These are phyloP conservation scores for Ditylenchus weischeri DNA, from an alignment of 2,888 invertebrate species.

Conservation along the genomic window DNA sequence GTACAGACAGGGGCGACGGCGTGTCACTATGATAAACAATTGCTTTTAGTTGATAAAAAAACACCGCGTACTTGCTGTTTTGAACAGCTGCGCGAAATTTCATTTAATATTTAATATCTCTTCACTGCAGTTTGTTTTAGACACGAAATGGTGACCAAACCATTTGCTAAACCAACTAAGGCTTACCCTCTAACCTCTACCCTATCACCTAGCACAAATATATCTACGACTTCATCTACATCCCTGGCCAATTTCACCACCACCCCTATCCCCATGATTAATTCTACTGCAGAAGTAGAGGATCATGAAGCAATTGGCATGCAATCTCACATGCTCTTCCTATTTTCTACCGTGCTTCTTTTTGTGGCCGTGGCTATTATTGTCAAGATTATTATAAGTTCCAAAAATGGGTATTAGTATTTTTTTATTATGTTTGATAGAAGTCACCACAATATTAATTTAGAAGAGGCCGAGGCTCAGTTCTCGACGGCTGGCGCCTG, in stretches of 20 bases:
- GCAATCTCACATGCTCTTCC: slow-evolving; percentile 32
- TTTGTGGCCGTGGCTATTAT: slow-evolving; percentile 41
- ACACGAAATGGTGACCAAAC: not conserved
- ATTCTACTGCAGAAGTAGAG: slow-evolving; percentile 6
- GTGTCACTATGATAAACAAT: too few species aligned
- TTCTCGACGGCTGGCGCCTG: not conserved
- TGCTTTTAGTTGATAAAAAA: too few species aligned
- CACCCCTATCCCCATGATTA: slow-evolving; percentile 6
- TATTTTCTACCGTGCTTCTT: slow-evolving; percentile 43
- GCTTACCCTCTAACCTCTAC: not conserved
- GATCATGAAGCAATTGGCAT: too few species aligned
- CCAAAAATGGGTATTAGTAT: slow-evolving; percentile 37
- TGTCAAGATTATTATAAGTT: slow-evolving; percentile 42
- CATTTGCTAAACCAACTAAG: slow-evolving; percentile 10
- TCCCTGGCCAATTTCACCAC: slow-evolving; percentile 14
- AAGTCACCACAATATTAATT: not conserved
- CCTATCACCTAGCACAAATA: not conserved
- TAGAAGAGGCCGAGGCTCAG: slow-evolving; percentile 3
- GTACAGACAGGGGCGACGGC: too few species aligned
- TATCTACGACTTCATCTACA: slow-evolving; percentile 20
- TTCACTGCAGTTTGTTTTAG: too few species aligned
- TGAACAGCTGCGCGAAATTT: too few species aligned
- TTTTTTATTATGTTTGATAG: too few species aligned
- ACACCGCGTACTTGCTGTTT: too few species aligned
- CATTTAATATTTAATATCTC: too few species aligned